Evolutionary conservation across 1,140 invertebrate species (phyloP), one percentile per base, ranked within the genome.

Genomic region (Latrodectus geometricus): DNA sequence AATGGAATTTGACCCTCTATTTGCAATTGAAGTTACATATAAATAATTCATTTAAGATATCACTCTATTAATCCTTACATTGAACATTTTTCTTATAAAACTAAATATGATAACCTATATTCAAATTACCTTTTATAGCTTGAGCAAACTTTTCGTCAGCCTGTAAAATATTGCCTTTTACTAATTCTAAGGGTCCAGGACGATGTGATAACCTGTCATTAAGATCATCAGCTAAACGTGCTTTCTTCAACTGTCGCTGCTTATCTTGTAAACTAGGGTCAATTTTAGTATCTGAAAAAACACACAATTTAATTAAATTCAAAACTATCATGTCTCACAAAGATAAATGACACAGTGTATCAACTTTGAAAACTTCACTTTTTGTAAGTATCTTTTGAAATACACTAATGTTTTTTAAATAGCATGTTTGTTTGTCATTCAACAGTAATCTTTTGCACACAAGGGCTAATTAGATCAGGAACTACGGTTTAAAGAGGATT

Each of bases 151-250:
- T 94, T 90, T 97, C 96, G 90, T 97, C 96, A 3, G 96, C 96
- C 89, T 98, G 96, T 72, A 99, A 93, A 90, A 99, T 99, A 92
- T 99, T 99, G 90, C 98, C 92, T 88, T 98, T 95, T 86, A 99
- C 97, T 65, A 99, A 93, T 91, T 99, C 98, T 87, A 99, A 92
- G 8, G 97, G 97, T 0, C 98, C 98, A 4, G 98, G 98, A 88
- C 98, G 92, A 92, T 99, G 97, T 68, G 96, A 96, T 76, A 99
- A 93, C 90, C 99, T 97, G 90, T 98, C 97, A 91, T 98, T 99
- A 8, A 99, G 93, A 90, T 97, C 96, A 91, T 99, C 98, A 1
- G 96, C 97, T 56, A 99, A 92, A 78, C 96, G 94, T 48, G 97
- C 97, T 91, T 97, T 96, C 91, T 99, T 99, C 88, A 99, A 92